Evolutionary conservation across 2,797 vertebrate species (phyloP), one percentile per base, ranked within the genome.

Genomic region (Microtus californicus): DNA sequence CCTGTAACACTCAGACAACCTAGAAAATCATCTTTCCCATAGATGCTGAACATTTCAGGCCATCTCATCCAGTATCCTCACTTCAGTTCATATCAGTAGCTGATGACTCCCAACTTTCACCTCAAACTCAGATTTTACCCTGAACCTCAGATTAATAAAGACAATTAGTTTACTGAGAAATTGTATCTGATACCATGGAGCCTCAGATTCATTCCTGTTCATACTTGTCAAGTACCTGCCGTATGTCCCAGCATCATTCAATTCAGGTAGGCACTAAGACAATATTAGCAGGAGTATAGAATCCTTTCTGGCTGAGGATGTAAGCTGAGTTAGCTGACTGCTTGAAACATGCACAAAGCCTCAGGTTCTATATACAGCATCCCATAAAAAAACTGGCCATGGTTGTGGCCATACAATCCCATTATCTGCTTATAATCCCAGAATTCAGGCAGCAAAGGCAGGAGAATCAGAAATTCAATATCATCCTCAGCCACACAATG

Each of bases 281-380:
- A 95, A 89, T 2, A 92, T 27, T 87, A 93, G 43, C 37, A 77
- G 78, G 92, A 69, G 27, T 86, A 29, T 78, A n/a, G 19, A 78
- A 21, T 6, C 93, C 34, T 67, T 63, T 54, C 6, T 81, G 74
- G 40, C 54, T 74, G 69, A 40, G 17, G 27, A 29, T 76, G 54
- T 31, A 73, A 51, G 69, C 37, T 74, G 51, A 31, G 37, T 73
- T 40, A 11, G 54, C 76, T 1, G 10, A 59, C 11, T 43, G 10
- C 21, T 74, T 21, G 25, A 56, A 59, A 74, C 48, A 61, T 59
- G 69, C 27, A 34, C 25, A 31, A 45, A 76, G 29, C 6, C 37
- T 11, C 19, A 13, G 37, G 69, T 59, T 76, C 69, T 43, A 43
- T 43, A 29, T 4, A 59, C 17, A 61, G 19, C 10, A 59, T 73